A percentile compares a stretch with the other conserved stretches of the same genome.
phyloP scores from a whole-genome alignment of 1,140 invertebrate species.

The Brachionus rotundiformis region DNA sequence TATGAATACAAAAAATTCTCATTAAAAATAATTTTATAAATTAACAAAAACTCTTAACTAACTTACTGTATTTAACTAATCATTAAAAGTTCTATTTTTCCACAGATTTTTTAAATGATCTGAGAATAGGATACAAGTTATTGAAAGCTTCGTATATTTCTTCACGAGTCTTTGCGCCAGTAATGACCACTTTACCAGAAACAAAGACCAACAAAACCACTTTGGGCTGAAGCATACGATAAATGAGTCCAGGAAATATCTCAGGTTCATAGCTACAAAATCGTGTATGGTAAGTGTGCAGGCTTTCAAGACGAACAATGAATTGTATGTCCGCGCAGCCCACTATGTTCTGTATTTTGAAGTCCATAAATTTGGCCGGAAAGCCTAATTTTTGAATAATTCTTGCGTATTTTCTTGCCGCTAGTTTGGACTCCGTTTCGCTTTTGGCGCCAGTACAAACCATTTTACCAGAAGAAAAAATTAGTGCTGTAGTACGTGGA shows the following conservation, averaged over 20 bases:
- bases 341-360: slow-evolving; percentile 99
- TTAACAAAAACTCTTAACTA: slow-evolving; percentile 9
- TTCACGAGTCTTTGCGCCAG: slow-evolving; percentile 93
- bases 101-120: slow-evolving; percentile 73
- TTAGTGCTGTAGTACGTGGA: slow-evolving; percentile 94
- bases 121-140: slow-evolving; percentile 98
- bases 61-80: slow-evolving; percentile 4
- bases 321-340: slow-evolving; percentile 99
- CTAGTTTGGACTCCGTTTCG: slow-evolving; percentile 92
- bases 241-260: slow-evolving; percentile 96
- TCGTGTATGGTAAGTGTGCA: slow-evolving; percentile 71
- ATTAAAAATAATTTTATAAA: slow-evolving; percentile 1
- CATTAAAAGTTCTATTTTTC: slow-evolving; percentile 26
- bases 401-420: slow-evolving; percentile 97
- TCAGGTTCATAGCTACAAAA: slow-evolving; percentile 69
- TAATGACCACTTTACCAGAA: slow-evolving; percentile 94
- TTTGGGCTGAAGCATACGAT: slow-evolving; percentile 98
- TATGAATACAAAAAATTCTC: neutral
- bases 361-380: slow-evolving; percentile 96
- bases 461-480: slow-evolving; percentile 99
- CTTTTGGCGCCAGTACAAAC: slow-evolving; percentile 99
- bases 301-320: slow-evolving; percentile 92
- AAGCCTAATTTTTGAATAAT: slow-evolving; percentile 99
- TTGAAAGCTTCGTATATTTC: slow-evolving; percentile 99
- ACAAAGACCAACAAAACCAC: slow-evolving; percentile 98